Evolutionary conservation across 1,140 invertebrate genomes (phyloP).

Genomic region (Panagrolaimus sp.): DNA sequence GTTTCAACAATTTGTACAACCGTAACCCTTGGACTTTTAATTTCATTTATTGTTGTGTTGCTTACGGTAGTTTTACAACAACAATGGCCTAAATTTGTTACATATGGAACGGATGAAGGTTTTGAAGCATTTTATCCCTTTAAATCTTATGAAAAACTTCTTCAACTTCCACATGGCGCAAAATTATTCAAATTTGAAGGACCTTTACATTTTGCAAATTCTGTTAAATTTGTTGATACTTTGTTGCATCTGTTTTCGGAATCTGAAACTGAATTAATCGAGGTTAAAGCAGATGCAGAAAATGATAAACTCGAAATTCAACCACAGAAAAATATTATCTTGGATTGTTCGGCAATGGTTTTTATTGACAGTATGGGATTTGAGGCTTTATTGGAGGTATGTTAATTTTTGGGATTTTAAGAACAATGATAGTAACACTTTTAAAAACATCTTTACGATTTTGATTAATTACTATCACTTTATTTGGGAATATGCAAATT

Average conservation of each 20-base stretch:
- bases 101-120: too few species aligned
- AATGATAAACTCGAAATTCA: background rate
- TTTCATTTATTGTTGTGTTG: background rate
- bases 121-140: too few species aligned
- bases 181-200: background rate
- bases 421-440: too few species aligned
- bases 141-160: background rate
- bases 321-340: background rate
- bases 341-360: background rate
- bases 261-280: background rate
- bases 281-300: background rate
- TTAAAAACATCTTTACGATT: too few species aligned
- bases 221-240: background rate
- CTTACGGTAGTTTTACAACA: background rate
- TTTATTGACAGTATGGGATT: conserved; percentile 3
- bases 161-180: background rate
- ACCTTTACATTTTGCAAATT: background rate
- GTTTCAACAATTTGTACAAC: background rate
- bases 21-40: background rate
- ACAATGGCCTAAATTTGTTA: background rate
- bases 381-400: background rate
- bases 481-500: too few species aligned
- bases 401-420: too few species aligned
- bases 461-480: too few species aligned
- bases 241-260: background rate